Conservation (phyloP, 2,797 vertebrate species). For the Chloroceryle inda region DNA sequence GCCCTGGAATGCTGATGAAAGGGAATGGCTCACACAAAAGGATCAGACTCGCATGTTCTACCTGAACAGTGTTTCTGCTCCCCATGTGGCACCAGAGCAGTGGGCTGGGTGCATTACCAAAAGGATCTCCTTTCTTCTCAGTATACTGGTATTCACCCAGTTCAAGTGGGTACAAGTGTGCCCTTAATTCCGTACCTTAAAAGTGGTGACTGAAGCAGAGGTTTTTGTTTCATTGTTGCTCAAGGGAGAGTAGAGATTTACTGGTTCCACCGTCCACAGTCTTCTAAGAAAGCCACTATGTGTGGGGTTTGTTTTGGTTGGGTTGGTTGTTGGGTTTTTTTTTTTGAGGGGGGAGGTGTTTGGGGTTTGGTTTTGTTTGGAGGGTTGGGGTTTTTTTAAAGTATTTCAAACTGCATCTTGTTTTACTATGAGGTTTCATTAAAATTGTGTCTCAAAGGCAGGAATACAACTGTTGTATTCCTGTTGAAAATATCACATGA, state of each 20-base stretch:
- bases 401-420: background rate
- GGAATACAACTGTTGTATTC: background rate
- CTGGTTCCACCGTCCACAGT: background rate
- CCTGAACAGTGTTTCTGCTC: background rate
- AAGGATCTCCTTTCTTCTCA: background rate
- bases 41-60: background rate
- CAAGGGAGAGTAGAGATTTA: background rate
- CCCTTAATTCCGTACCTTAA: background rate
- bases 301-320: background rate
- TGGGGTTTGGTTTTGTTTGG: background rate
- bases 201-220: background rate
- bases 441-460: constrained; percentile 14
- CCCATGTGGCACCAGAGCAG: background rate
- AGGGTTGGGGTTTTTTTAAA: background rate
- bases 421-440: background rate
- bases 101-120: background rate
- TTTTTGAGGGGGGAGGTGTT: too few relatives aligned
- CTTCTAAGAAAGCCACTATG: background rate
- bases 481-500: background rate
- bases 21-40: background rate
- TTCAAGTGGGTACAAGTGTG: background rate
- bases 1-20: background rate
- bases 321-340: too few relatives aligned
- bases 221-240: background rate
- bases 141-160: background rate